These are phyloP conservation scores for Solenodon paradoxus DNA, from an alignment of 2,113 vertebrate species.

Conservation along the genomic window DNA sequence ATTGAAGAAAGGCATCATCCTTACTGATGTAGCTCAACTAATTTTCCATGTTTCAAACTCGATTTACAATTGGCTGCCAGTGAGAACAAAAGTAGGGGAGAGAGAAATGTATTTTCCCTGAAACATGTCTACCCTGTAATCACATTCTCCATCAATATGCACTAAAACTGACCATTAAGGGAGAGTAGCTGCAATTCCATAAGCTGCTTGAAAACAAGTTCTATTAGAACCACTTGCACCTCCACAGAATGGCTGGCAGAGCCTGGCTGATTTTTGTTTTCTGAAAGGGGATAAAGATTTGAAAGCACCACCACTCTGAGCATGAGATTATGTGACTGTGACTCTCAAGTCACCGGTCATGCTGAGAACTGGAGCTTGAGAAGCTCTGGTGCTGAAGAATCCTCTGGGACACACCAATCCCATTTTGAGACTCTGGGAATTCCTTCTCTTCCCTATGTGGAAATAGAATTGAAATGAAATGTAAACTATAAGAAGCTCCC, in stretches of 20 bases:
- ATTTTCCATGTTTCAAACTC: constrained; percentile 74
- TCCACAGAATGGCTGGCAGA: constrained; percentile 49
- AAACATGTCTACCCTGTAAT: constrained; percentile 65
- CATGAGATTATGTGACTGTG: constrained; percentile 62
- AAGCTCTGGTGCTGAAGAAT: constrained; percentile 32
- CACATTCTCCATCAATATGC: constrained; percentile 59
- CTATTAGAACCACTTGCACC: constrained; percentile 52
- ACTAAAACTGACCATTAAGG: constrained; percentile 55
- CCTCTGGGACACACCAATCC: not conserved
- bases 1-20: constrained; percentile 69
- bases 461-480: constrained; percentile 47
- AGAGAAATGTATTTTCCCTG: constrained; percentile 75
- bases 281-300: constrained; percentile 60
- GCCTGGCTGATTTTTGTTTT: constrained; percentile 70
- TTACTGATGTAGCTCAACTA: constrained; percentile 75
- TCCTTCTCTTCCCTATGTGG: constrained; percentile 30
- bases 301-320: constrained; percentile 55
- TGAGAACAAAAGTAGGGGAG: constrained; percentile 67
- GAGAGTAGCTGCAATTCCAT: constrained; percentile 46
- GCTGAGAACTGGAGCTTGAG: not conserved
- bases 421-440: constrained; percentile 28
- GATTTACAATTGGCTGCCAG: constrained; percentile 69
- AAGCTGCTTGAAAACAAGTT: constrained; percentile 65
- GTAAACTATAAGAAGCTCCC: constrained; percentile 19
- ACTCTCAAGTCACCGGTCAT: constrained; percentile 60